These are phyloP conservation scores for Latrodectus geometricus DNA, from an alignment of 1,140 invertebrate genomes.

Conservation along the genomic window DNA sequence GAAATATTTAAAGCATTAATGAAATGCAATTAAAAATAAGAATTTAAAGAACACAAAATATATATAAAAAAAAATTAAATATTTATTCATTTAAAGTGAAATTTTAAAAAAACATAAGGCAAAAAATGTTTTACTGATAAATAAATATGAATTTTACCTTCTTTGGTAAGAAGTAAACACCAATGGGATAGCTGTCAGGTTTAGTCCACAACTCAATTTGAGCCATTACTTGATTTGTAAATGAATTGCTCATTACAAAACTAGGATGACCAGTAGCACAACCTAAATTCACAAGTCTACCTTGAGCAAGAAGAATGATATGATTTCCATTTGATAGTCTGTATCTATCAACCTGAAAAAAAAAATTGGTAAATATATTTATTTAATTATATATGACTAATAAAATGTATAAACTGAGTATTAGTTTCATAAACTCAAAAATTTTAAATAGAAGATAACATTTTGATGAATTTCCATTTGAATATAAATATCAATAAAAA, in stretches of 20 bases:
- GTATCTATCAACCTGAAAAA: constrained; percentile 87
- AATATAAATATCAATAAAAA: too few relatives aligned
- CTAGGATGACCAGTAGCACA: constrained; percentile 99
- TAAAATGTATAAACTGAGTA: too few relatives aligned
- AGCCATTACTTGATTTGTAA: constrained; percentile 98
- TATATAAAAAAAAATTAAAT: too few relatives aligned
- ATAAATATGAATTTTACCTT: constrained; percentile 72
- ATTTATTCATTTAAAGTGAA: too few relatives aligned
- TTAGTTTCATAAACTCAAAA: too few relatives aligned
- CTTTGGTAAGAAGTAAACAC: constrained; percentile 94
- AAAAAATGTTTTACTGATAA: neutral
- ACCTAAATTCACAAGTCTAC: constrained; percentile 96
- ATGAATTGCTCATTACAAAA: constrained; percentile 99
- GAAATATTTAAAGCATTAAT: neutral
- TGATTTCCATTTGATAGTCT: constrained; percentile 89
- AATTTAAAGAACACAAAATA: too few relatives aligned
- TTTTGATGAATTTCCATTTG: too few relatives aligned
- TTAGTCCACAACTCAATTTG: constrained; percentile 99
- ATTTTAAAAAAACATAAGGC: too few relatives aligned
- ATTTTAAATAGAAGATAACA: too few relatives aligned
- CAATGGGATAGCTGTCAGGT: constrained; percentile 82
- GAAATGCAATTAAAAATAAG: too few relatives aligned
- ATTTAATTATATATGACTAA: too few relatives aligned
- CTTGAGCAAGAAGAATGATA: constrained; percentile 94
- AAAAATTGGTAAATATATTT: too few relatives aligned